phyloP scores from a whole-genome alignment of 1,140 invertebrate species.

The Macrosteles quadrilineatus region DNA sequence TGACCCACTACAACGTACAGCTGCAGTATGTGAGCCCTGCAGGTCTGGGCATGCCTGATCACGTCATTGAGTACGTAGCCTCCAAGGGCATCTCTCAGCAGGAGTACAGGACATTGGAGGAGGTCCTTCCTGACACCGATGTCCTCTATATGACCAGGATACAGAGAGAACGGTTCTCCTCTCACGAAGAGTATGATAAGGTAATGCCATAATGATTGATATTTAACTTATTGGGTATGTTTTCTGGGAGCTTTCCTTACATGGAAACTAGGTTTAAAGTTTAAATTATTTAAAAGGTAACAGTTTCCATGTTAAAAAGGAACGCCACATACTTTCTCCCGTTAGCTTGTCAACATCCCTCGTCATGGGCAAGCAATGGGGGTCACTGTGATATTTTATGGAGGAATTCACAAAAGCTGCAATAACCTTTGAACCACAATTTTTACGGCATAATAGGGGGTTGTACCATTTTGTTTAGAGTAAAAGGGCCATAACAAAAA shows the following conservation, averaged over 20 bases:
- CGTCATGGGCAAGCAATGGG: no score
- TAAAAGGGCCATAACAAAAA: no score
- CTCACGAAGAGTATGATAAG: constrained; percentile 83
- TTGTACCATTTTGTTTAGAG: no score
- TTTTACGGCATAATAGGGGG: no score
- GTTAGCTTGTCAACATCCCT: no score
- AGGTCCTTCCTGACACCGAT: constrained; percentile 89
- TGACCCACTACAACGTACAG: constrained; percentile 89
- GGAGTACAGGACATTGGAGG: constrained; percentile 70
- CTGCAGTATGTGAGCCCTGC: constrained; percentile 87
- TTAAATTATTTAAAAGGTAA: no score
- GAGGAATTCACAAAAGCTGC: no score
- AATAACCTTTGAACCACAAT: no score
- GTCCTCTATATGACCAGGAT: constrained; percentile 98
- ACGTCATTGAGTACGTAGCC: constrained; percentile 77
- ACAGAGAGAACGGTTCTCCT: constrained; percentile 89
- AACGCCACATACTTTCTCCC: no score
- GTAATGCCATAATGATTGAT: constrained; percentile 54
- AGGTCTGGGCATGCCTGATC: constrained; percentile 86
- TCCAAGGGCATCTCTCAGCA: constrained; percentile 79
- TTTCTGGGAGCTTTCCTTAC: constrained; percentile 34
- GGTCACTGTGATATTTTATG: no score
- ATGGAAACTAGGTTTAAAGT: no score
- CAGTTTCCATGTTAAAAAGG: no score
- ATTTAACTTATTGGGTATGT: constrained; percentile 7